Conservation (phyloP, 2,113 vertebrate genomes). For the Lucifuga dentata region DNA sequence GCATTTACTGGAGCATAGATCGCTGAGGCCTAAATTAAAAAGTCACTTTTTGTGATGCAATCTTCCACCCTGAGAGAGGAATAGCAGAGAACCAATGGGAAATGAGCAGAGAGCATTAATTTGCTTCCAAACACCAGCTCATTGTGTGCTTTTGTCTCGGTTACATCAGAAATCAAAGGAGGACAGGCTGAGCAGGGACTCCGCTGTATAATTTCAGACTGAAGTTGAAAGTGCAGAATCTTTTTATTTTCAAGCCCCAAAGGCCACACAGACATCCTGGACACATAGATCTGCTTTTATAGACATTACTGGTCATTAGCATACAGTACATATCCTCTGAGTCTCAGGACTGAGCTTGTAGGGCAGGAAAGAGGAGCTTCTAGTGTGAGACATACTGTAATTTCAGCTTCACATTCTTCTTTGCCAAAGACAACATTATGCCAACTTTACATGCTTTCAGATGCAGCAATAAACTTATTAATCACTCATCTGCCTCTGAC, state of each 20-base stretch:
- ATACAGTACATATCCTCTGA: background rate
- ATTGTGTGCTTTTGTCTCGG: conserved; percentile 31
- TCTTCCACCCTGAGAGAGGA: conserved; percentile 35
- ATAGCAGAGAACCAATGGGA: conserved; percentile 19
- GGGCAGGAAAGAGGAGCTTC: background rate
- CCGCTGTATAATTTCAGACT: conserved; percentile 28
- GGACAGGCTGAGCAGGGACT: conserved; percentile 10
- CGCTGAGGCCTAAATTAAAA: conserved; percentile 44
- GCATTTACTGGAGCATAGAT: conserved; percentile 13
- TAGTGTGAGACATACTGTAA: background rate
- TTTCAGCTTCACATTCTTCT: conserved; percentile 5
- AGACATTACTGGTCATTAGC: conserved; percentile 17
- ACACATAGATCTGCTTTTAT: conserved; percentile 13
- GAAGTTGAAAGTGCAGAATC: conserved; percentile 19
- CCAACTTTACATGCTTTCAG: conserved; percentile 23
- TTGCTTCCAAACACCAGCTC: conserved; percentile 32
- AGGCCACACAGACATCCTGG: conserved; percentile 36
- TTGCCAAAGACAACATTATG: conserved; percentile 33
- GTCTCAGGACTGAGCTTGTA: conserved; percentile 3
- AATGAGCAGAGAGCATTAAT: conserved; percentile 46
- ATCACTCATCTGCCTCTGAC: conserved; percentile 51
- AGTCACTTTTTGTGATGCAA: conserved; percentile 64
- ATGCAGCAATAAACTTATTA: conserved; percentile 29
- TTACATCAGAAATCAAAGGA: conserved; percentile 67
- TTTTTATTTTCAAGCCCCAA: conserved; percentile 32